Base-by-base conservation (phyloP, 2,113 vertebrate species). In the Xiphophorus couchianus region DNA sequence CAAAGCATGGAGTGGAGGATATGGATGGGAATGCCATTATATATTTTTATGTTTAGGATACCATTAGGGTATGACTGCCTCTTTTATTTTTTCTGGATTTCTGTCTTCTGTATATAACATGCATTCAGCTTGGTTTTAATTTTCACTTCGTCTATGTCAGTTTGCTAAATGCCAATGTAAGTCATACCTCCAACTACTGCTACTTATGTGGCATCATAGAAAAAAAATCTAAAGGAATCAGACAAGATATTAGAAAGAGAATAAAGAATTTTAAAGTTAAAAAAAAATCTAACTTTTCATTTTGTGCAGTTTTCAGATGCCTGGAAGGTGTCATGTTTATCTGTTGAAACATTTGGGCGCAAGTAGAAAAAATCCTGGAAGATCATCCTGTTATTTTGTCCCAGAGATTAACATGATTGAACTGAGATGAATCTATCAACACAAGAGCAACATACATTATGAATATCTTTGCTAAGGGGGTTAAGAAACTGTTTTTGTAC, bases 1-100 rank as follows among this genome's bases (percentile, higher is more conserved):
- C 66, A 48, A 76, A 75, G 74, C 37, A 71, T 71, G 73, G 78
- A 29, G 76, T 67, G 82, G 84, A 88, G 76, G 82, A 67, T 84
- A 76, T 78, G 83, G 87, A 86, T 74, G 85, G 87, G 83, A 76
- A 80, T 86, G 81, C 25, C 76, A 65, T 69, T 74, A 92, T 84
- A 94, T 94, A 84, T 94, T 94, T 92, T 95, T 94, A 95, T 94
- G 94, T 86, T 91, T 92, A 93, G 93, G 51, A 88, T 81, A 86
- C 86, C 84, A 94, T 93, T 94, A 95, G 93, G 94, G 95, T 92
- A 69, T 93, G 94, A 91, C 93, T 91, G 92, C 89, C 93, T 94
- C 93, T 90, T 85, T 74, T 90, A 92, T 93, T 93, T 95, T 94
- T 93, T 93, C 91, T 85, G 90, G 94, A 94, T 93, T 92, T 92